phyloP scores from a whole-genome alignment of 2,888 invertebrate species.

The Autographa gamma region DNA sequence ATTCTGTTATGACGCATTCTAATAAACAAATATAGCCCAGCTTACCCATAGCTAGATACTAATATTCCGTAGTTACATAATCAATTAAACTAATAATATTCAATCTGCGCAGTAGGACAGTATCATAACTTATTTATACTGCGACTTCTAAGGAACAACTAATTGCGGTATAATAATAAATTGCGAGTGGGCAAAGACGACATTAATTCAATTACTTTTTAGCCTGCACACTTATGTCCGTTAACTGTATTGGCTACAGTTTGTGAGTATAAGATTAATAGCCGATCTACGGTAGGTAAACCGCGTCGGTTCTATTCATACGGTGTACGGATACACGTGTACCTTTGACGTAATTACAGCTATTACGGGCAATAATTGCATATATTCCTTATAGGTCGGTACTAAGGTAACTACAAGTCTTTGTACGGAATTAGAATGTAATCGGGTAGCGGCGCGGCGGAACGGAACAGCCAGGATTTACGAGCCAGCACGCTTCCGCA shows the following conservation, averaged over 20 bases:
- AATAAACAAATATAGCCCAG: not conserved
- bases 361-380: slow-evolving; percentile 63
- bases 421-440: slow-evolving; percentile 68
- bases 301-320: not conserved
- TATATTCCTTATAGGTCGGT: slow-evolving; percentile 59
- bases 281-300: not conserved
- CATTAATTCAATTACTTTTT: not conserved
- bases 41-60: not conserved
- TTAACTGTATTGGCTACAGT: not conserved
- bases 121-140: not conserved
- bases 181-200: not conserved
- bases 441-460: slow-evolving; percentile 65
- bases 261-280: not conserved
- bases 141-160: not conserved
- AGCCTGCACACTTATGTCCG: not conserved
- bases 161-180: not conserved
- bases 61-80: not conserved
- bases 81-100: not conserved
- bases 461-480: slow-evolving; percentile 71
- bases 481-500: slow-evolving; percentile 67
- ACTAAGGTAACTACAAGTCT: slow-evolving; percentile 40
- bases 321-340: not conserved
- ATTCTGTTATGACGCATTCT: not conserved
- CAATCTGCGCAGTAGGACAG: not conserved
- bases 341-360: slow-evolving; percentile 20